These are phyloP conservation scores for Esox masquinongy DNA, from an alignment of 2,797 vertebrate species.

Conservation along the genomic window DNA sequence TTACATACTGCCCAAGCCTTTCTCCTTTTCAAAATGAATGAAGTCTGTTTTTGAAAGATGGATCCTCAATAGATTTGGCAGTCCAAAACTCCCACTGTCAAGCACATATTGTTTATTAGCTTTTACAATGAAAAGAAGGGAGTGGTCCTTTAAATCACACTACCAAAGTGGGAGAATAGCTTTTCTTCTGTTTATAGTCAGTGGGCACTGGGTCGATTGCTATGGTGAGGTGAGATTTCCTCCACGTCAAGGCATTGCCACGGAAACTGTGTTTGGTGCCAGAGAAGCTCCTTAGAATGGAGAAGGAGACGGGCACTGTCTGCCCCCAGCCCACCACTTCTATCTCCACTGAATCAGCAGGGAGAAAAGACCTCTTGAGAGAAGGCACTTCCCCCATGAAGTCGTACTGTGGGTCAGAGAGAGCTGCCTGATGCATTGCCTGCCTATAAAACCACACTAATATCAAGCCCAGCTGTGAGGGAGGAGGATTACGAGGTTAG, in stretches of 20 bases:
- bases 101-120: not conserved
- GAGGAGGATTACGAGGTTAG: slow-evolving; percentile 12
- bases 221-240: slow-evolving; percentile 25
- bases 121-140: slow-evolving; percentile 5
- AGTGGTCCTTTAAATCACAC: slow-evolving; percentile 1
- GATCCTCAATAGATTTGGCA: slow-evolving; percentile 8
- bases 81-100: not conserved
- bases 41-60: slow-evolving; percentile 19
- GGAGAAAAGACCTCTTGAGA: not conserved
- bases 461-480: slow-evolving; percentile 31
- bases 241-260: slow-evolving; percentile 34
- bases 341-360: not conserved
- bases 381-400: not conserved
- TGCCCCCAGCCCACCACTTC: not conserved
- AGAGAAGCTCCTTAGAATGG: slow-evolving; percentile 27
- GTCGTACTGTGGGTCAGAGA: not conserved
- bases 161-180: not conserved
- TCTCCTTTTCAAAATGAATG: slow-evolving; percentile 11
- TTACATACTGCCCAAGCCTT: not conserved
- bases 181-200: not conserved
- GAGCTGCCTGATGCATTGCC: slow-evolving; percentile 9
- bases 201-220: slow-evolving; percentile 15
- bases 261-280: slow-evolving; percentile 40
- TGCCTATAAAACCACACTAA: slow-evolving; percentile 24
- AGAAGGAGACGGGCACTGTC: not conserved